Evolutionary conservation across 2,797 vertebrate genomes (phyloP), one percentile per base, ranked within the genome.

Genomic region (Limnodromus scolopaceus): DNA sequence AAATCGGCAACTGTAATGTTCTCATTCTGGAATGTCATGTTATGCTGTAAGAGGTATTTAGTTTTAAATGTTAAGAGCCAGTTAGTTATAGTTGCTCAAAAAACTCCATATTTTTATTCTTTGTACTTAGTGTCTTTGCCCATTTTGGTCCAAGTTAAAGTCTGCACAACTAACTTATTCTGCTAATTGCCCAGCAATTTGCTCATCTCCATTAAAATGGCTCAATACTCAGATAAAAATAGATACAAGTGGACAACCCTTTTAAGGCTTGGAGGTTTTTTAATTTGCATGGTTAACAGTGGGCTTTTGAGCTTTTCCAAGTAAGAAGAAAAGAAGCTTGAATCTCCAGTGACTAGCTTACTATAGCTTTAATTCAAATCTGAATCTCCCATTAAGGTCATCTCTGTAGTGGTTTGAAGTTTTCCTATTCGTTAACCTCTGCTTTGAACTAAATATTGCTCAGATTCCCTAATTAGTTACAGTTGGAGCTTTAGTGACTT

Each of bases 401-500:
- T 70, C 88, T 95, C 90, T 95, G 87, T 88, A 89, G 89, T 91
- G 92, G 91, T 94, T 93, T 96, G 84, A 96, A 96, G 96, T 96
- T 96, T 95, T 96, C 90, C 84, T 97, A 91, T 95, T 97, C 10
- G 43, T 97, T 97, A 97, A 97, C 97, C 96, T 97, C 94, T 97
- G 90, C 95, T 94, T 41, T 97, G 97, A 97, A 97, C 96, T 96
- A 92, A 96, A 97, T 97, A 96, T 95, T 96, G 80, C 81, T 95
- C 95, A 93, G 91, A 97, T 97, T 96, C 93, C 89, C 94, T 97
- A 97, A 97, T 97, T 97, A 97, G 96, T 97, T 97, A 96, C 97
- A 97, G 96, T 97, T 87, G 84, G 93, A 96, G 92, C 92, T 97
- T 97, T 95, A 94, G 92, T 96, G 96, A 96, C 89, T 94, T 95